Evolutionary conservation across 2,113 vertebrate species (phyloP), one percentile per base, ranked within the genome.

Genomic region (Phoenicopterus ruber): DNA sequence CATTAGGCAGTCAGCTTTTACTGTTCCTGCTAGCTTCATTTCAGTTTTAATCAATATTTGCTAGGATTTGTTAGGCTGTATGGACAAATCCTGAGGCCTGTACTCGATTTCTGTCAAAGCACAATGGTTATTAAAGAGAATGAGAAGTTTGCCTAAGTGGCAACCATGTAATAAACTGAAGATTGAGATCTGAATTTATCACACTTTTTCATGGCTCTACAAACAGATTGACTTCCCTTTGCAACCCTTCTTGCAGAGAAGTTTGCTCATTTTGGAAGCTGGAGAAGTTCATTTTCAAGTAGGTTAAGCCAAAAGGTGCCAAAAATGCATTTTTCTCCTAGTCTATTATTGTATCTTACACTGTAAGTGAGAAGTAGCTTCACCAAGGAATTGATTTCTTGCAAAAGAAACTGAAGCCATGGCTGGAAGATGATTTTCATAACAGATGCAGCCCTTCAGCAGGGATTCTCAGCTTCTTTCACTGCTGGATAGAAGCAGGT

Each of bases 291-390:
- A 89, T 94, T 97, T 97, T 96, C 93, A 96, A 97, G 96, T 96
- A 96, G 96, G 95, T 97, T 96, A 97, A 96, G 94, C 92, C 95
- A 97, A 97, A 97, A 97, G 96, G 95, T 97, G 97, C 92, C 94
- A 96, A 95, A 97, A 97, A 88, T 90, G 95, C 96, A 95, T 95
- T 96, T 97, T 97, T 72, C 96, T 89, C 93, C 63, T 31, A 88
- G 94, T 96, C 95, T 97, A 97, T 97, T 97, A 97, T 96, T 95
- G 91, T 96, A 96, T 95, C 90, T 97, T 97, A 89, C 96, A 96
- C 86, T 94, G 96, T 94, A 97, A 97, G 96, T 97, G 95, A 97
- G 95, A 97, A 97, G 82, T 93, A 94, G 96, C 91, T 97, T 97
- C 84, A 97, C 93, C 76, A 96, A 90, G 96, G 91, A 96, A 96